These are phyloP conservation scores for Eidolon dupreanum DNA, from an alignment of 2,797 vertebrate genomes.

Conservation along the genomic window DNA sequence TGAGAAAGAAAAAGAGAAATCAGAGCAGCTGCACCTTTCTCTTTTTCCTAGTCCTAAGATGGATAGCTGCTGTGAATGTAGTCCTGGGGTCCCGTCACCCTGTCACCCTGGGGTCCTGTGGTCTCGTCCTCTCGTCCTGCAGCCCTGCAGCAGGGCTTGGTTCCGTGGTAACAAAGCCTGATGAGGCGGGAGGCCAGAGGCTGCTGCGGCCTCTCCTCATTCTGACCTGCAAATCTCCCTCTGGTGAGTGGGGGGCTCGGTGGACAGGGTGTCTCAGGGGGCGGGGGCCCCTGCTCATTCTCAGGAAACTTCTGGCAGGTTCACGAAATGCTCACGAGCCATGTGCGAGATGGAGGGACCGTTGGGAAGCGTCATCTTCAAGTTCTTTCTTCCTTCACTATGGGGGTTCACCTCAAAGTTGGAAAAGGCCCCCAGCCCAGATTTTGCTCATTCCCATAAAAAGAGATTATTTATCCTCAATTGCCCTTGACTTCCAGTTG, in stretches of 20 bases:
- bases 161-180: neutral
- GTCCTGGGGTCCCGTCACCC: neutral
- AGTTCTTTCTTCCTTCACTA: neutral
- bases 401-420: accelerated
- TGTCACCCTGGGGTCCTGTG: neutral
- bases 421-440: neutral
- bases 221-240: neutral
- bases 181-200: neutral
- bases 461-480: neutral
- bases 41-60: too few species aligned
- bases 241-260: too few species aligned
- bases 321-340: accelerated
- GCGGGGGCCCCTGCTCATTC: accelerated
- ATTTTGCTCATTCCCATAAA: accelerated
- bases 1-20: too few species aligned
- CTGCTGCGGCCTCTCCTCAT: neutral
- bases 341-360: neutral
- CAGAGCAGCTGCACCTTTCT: too few species aligned
- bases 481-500: neutral
- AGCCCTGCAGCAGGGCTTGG: neutral
- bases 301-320: accelerated
- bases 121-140: neutral
- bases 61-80: too few species aligned
- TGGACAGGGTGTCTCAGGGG: too few species aligned
- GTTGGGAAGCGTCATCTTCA: accelerated